Conservation (phyloP, 1,140 invertebrate species). For the Lepidostoma basale region DNA sequence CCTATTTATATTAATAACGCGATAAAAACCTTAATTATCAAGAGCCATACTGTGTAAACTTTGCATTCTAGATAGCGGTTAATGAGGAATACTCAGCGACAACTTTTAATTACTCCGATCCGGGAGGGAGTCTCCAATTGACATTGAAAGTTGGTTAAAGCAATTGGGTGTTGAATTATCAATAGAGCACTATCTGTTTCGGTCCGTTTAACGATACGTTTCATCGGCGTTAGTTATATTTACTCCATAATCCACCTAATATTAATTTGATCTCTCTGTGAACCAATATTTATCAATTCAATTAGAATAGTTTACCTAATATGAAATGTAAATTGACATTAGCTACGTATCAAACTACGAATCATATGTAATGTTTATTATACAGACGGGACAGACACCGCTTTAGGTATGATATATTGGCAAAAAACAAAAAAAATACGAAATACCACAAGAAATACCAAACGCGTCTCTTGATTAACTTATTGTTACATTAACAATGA, state of each 20-base stretch:
- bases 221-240: neutral
- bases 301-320: constrained; percentile 2
- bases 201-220: neutral
- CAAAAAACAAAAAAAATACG: no score
- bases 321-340: no score
- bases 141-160: constrained; percentile 5
- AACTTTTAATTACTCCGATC: constrained; percentile 1
- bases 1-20: neutral
- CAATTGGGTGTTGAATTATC: constrained; percentile 16
- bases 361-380: no score
- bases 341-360: no score
- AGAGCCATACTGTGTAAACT: neutral
- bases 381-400: no score
- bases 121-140: neutral
- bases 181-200: constrained; percentile 1
- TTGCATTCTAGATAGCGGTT: neutral
- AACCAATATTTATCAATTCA: neutral
- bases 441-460: no score
- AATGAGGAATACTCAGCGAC: neutral
- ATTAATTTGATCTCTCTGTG: no score
- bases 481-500: no score
- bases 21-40: neutral
- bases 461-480: no score
- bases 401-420: no score
- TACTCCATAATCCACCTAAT: no score